Evolutionary conservation across 2,113 vertebrate genomes (phyloP), one percentile per base, ranked within the genome.

Genomic region (Nanorana parkeri): DNA sequence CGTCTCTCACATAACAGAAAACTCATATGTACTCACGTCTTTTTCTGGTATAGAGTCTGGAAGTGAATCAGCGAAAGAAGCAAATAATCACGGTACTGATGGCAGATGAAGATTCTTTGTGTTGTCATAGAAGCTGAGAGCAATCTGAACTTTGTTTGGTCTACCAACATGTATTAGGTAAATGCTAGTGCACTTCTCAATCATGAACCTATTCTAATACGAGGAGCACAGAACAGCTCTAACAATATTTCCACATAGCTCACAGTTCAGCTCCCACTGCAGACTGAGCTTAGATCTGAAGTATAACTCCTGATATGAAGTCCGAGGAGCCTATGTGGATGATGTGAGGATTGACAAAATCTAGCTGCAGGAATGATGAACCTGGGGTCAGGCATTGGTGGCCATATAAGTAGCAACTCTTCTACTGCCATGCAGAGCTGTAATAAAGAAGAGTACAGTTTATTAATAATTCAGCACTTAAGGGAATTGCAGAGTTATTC

Each of bases 341-440:
- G 41, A 52, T 69, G 21, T 23, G 52, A 24, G n/a, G n/a, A n/a
- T n/a, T n/a, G n/a, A 52, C 67, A 51, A 21, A 21, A 69, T 52
- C 23, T 69, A 23, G 67, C 67, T 69, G 13, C 51, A 21, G 67
- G 67, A 69, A 3, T 51, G 67, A 69, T 69, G 67, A 69, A 69
- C 41, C 67, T 15, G n/a, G 32, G 67, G 67, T 69, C 16, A 69
- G 52, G 17, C 21, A 52, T 3, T 23, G 17, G 1, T 16, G 24
- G 67, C 41, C 67, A 69, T 21, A 51, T 41, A 55, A 24, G 54
- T 55, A 17, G 52, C 26, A 28, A 55, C 17, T 51, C 51, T 72
- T 69, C 29, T 3, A 54, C 0, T 52, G 47, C 17, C 51, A 10
- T 3, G 17, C 6, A 55, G 69, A 24, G 21, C 66, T 24, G 36